These are phyloP conservation scores for Phrynosoma blainvillii DNA, from an alignment of 2,113 vertebrate species.

Conservation along the genomic window DNA sequence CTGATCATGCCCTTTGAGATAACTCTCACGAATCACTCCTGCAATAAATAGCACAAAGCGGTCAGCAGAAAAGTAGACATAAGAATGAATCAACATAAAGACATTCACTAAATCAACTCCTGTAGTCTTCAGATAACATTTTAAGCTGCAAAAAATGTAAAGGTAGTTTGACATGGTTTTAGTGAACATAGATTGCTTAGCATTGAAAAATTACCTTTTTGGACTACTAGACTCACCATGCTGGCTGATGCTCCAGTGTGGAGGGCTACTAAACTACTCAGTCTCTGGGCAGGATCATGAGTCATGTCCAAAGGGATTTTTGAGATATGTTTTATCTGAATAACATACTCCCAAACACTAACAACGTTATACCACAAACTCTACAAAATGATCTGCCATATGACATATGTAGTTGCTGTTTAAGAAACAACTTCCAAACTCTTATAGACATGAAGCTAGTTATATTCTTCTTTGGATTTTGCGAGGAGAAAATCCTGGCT, in stretches of 20 bases:
- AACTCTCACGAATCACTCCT: conserved; percentile 98
- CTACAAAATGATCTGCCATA: too few species aligned
- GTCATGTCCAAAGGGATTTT: conserved; percentile 2
- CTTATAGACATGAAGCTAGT: neutral
- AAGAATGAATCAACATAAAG: conserved; percentile 19
- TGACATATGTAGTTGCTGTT: neutral
- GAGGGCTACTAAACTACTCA: neutral
- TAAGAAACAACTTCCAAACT: neutral
- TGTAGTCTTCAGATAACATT: conserved; percentile 23
- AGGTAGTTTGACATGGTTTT: neutral
- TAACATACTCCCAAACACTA: too few species aligned
- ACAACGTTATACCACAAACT: too few species aligned
- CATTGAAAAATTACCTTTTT: neutral
- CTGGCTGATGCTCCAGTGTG: neutral
- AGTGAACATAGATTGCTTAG: neutral
- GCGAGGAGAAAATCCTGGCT: too few species aligned
- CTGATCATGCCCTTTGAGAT: conserved; percentile 94
- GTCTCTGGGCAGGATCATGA: neutral
- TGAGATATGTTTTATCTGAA: too few species aligned
- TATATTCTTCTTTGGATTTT: too few species aligned
- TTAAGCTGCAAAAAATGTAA: neutral
- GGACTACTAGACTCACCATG: neutral
- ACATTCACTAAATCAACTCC: neutral
- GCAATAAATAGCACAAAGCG: conserved; percentile 74
- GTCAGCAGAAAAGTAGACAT: conserved; percentile 45